These are phyloP conservation scores for Scrobipalpa atriplicella DNA, from an alignment of 2,888 invertebrate species.

Conservation along the genomic window DNA sequence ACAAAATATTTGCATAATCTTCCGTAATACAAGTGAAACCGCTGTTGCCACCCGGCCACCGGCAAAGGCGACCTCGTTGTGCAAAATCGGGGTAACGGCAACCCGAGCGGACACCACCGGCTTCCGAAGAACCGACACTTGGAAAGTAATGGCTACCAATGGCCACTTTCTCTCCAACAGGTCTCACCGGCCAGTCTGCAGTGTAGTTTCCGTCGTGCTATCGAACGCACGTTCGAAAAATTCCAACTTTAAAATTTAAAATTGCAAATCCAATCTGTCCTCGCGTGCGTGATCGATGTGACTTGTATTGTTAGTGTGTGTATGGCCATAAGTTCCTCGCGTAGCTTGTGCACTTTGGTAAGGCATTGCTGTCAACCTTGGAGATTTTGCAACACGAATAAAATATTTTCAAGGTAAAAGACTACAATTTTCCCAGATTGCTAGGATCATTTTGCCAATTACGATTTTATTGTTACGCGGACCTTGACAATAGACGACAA, in stretches of 20 bases:
- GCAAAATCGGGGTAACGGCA: slow-evolving; percentile 73
- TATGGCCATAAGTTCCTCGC: slow-evolving; percentile 25
- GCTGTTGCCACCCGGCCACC: slow-evolving; percentile 47
- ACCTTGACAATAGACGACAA: slow-evolving; percentile 35
- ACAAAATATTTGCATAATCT: slow-evolving; percentile 33
- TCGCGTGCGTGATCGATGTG: slow-evolving; percentile 31
- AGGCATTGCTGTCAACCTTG: slow-evolving; percentile 40
- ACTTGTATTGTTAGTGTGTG: slow-evolving; percentile 6
- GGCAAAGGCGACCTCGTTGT: slow-evolving; percentile 59
- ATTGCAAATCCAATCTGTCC: slow-evolving; percentile 31
- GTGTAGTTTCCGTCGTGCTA: slow-evolving; percentile 38
- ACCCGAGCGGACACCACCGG: slow-evolving; percentile 28
- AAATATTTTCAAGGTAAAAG: slow-evolving; percentile 33
- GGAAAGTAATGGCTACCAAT: slow-evolving; percentile 72
- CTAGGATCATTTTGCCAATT: slow-evolving; percentile 16
- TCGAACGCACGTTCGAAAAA: slow-evolving; percentile 18
- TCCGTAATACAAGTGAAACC: slow-evolving; percentile 47
- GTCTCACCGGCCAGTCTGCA: slow-evolving; percentile 52
- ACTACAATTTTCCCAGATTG: slow-evolving; percentile 24
- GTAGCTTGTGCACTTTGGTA: slow-evolving; percentile 27
- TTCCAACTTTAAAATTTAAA: slow-evolving; percentile 3
- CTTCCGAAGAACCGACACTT: slow-evolving; percentile 48
- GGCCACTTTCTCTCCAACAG: slow-evolving; percentile 73
- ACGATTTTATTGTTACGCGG: slow-evolving; percentile 22
- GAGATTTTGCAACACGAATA: slow-evolving; percentile 43